Conservation (phyloP, 2,797 vertebrate genomes). For the Danio aesculapii region DNA sequence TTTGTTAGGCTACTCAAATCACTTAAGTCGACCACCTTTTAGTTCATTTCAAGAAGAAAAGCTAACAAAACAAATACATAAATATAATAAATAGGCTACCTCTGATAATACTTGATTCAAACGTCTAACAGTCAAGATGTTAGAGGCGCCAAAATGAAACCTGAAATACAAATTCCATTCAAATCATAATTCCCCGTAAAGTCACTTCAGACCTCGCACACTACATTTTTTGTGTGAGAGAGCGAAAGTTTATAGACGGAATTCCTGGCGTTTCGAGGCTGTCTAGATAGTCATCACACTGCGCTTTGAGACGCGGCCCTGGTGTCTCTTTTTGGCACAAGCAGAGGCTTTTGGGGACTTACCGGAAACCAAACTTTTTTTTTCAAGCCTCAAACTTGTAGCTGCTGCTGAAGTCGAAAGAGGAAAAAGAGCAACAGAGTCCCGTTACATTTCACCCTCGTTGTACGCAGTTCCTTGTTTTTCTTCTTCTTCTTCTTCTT, state of each 20-base stretch:
- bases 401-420: constrained; percentile 63
- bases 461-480: constrained; percentile 69
- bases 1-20: too few species aligned
- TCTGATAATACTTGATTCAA: neutral
- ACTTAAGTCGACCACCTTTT: too few species aligned
- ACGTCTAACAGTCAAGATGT: neutral
- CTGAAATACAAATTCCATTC: neutral
- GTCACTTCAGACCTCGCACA: neutral
- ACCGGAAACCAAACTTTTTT: constrained; percentile 82
- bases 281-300: neutral
- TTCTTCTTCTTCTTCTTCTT: neutral
- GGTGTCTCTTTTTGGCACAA: constrained; percentile 32
- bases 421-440: constrained; percentile 52
- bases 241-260: too few species aligned
- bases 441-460: constrained; percentile 54
- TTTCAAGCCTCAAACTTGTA: constrained; percentile 64
- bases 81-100: too few species aligned
- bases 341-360: constrained; percentile 64
- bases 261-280: neutral
- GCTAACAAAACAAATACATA: too few species aligned
- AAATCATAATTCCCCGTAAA: neutral
- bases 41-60: too few species aligned
- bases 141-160: neutral
- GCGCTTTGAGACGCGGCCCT: neutral
- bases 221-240: neutral